Percentiles rank a stretch among this genome's conserved stretches.
These are phyloP conservation scores for Crotalus viridis DNA, from an alignment of 2,113 vertebrate genomes.

Conservation along the genomic window DNA sequence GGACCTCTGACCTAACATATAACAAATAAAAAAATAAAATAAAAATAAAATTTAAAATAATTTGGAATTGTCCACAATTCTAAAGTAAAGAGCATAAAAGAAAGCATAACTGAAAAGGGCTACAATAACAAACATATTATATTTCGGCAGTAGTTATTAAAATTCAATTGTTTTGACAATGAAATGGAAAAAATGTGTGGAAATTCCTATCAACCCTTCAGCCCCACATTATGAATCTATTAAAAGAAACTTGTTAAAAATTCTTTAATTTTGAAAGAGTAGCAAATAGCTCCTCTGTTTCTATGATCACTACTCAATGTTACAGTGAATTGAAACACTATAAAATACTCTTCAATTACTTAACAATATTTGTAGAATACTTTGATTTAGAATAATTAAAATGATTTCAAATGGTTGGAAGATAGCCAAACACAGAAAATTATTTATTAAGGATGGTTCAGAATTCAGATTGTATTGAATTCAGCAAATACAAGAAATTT, in stretches of 20 bases:
- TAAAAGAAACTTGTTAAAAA: not conserved
- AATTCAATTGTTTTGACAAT: not conserved
- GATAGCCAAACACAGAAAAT: too few relatives aligned
- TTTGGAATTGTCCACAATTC: not conserved
- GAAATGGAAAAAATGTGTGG: not conserved
- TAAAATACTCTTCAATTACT: too few relatives aligned
- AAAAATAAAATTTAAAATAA: too few relatives aligned
- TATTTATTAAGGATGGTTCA: too few relatives aligned
- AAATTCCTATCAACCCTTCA: not conserved
- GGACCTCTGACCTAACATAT: not conserved
- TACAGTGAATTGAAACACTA: too few relatives aligned
- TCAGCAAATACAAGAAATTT: too few relatives aligned
- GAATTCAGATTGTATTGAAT: too few relatives aligned
- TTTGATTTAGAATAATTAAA: too few relatives aligned
- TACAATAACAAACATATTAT: not conserved
- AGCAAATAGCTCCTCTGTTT: not conserved
- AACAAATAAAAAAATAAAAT: not conserved
- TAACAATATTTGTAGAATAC: too few relatives aligned
- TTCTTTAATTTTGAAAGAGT: not conserved
- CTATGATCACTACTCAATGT: not conserved
- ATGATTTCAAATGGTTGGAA: too few relatives aligned
- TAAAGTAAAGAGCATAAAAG: not conserved
- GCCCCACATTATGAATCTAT: not conserved
- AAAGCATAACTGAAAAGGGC: not conserved
- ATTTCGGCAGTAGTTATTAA: not conserved